A percentile compares a stretch with the other conserved stretches of the same genome.
These are phyloP conservation scores for Coturnix japonica DNA, from an alignment of 2,113 vertebrate genomes.

Conservation along the genomic window DNA sequence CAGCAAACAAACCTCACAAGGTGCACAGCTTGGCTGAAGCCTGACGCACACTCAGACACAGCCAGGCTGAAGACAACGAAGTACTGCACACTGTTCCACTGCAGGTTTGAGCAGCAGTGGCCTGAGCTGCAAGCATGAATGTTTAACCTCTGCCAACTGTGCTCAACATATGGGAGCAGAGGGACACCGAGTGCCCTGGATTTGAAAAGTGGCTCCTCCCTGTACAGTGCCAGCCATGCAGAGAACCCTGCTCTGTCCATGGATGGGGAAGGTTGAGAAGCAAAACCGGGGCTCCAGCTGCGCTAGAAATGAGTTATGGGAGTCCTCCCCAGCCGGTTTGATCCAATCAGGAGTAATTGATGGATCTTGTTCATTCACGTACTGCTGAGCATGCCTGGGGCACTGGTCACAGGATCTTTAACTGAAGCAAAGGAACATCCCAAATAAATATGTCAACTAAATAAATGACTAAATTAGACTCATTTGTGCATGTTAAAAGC, in stretches of 20 bases:
- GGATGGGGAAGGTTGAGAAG: fast-evolving
- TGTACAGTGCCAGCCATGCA: fast-evolving
- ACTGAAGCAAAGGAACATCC: constrained; percentile 70
- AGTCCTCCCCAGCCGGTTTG: constrained; percentile 46
- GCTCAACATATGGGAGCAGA: too few species aligned
- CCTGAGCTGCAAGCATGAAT: too few species aligned
- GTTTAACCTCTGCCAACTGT: too few species aligned
- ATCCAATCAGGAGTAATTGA: constrained; percentile 71
- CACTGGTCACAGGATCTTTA: constrained; percentile 59
- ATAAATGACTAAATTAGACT: constrained; percentile 76
- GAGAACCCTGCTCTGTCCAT: too few species aligned
- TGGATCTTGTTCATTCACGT: constrained; percentile 63
- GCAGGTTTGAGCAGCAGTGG: too few species aligned
- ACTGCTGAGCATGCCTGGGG: constrained; percentile 59
- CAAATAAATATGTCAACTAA: constrained; percentile 77
- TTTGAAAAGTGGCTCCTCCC: not conserved
- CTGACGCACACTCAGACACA: not conserved
- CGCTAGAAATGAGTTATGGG: constrained; percentile 48
- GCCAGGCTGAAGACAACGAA: not conserved
- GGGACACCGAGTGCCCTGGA: too few species aligned
- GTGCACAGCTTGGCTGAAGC: not conserved
- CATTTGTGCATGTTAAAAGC: constrained; percentile 69
- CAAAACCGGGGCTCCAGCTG: not conserved
- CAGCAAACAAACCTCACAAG: not conserved
- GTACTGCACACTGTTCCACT: too few species aligned